Evolutionary conservation across 2,113 vertebrate genomes (phyloP).

Genomic region (Cisticola juncidis): DNA sequence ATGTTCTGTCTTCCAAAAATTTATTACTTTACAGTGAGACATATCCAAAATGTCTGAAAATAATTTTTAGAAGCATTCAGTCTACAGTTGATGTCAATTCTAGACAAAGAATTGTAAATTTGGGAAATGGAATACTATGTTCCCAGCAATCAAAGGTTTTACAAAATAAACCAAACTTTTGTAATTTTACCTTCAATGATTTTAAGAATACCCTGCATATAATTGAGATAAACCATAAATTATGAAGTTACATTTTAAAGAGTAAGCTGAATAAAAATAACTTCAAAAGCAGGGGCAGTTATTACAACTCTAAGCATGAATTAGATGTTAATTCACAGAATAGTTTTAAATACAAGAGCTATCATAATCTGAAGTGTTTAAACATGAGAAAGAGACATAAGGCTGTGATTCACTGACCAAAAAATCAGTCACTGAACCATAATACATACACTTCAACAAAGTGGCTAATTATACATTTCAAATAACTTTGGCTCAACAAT

Average conservation of each 20-base stretch:
- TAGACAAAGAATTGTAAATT: not conserved
- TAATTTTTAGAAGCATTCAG: not conserved
- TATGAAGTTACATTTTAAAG: not conserved
- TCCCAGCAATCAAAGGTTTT: not conserved
- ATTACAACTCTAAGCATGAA: not conserved
- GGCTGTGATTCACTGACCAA: slow-evolving; percentile 38
- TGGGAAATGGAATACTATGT: not conserved
- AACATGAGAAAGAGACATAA: slow-evolving; percentile 18
- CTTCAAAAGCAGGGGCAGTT: not conserved
- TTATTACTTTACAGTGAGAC: not conserved
- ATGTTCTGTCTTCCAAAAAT: not conserved
- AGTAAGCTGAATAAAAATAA: not conserved
- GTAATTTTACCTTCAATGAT: not conserved
- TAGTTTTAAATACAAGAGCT: not conserved
- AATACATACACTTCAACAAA: not conserved
- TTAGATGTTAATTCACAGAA: not conserved
- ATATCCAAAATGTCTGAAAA: not conserved
- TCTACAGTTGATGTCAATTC: not conserved
- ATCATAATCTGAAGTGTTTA: not conserved
- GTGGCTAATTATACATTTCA: slow-evolving; percentile 23
- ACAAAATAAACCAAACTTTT: not conserved
- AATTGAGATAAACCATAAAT: not conserved
- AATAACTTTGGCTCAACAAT: not conserved
- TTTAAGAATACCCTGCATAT: not conserved
- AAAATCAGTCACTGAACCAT: slow-evolving; percentile 31